phyloP scores from a whole-genome alignment of 2,888 invertebrate species.

The Torymus aiolomorphi region DNA sequence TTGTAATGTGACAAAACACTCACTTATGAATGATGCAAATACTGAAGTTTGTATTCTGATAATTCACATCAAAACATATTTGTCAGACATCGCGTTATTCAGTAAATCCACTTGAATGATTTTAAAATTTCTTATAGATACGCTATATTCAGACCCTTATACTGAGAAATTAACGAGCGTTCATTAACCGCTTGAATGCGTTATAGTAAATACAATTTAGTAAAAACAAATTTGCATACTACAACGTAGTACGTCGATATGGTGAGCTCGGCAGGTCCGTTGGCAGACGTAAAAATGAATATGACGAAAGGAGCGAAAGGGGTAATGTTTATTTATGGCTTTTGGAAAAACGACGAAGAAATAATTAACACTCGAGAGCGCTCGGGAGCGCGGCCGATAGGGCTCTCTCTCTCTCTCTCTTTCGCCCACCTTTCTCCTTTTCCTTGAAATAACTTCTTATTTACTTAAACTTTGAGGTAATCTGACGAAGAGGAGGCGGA shows the following conservation, averaged over 20 bases:
- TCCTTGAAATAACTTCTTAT: constrained; percentile 53
- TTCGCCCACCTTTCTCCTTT: constrained; percentile 30
- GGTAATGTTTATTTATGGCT: constrained; percentile 33
- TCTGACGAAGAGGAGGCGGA: constrained; percentile 38
- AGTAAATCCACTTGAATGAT: too few species aligned
- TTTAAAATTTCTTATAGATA: too few species aligned
- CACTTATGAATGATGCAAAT: too few species aligned
- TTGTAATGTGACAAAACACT: too few species aligned
- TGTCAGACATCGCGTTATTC: too few species aligned
- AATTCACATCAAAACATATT: too few species aligned
- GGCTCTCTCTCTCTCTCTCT: not conserved
- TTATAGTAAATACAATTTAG: constrained; percentile 2
- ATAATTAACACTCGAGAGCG: constrained; percentile 50
- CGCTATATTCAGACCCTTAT: too few species aligned
- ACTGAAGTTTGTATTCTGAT: too few species aligned
- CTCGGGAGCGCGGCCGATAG: not conserved
- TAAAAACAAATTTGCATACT: not conserved
- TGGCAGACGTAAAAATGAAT: constrained; percentile 8
- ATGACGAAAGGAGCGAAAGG: not conserved
- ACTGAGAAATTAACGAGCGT: too few species aligned
- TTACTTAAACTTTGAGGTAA: constrained; percentile 55
- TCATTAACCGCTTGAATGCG: too few species aligned
- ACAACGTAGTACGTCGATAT: not conserved
- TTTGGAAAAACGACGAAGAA: constrained; percentile 11
- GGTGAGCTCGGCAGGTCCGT: too few species aligned